Evolutionary conservation across 2,113 vertebrate genomes (phyloP), one percentile per base, ranked within the genome.

Genomic region (Melanostigma gelatinosum): DNA sequence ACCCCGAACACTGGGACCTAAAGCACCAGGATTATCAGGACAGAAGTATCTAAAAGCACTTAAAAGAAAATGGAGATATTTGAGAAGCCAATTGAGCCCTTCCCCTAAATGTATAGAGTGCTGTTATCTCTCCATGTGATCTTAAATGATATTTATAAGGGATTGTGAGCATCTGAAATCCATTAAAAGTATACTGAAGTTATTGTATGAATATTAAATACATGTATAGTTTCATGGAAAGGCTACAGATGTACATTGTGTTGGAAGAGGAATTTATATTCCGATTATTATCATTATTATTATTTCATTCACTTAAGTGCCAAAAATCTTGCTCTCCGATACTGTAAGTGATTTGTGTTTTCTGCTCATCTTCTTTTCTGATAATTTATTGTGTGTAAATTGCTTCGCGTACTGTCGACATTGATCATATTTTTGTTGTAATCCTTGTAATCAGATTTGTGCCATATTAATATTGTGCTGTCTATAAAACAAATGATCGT

Each of bases 311-410:
- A 88, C 78, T 77, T 32, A 91, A 91, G 88, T 93, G 92, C 89
- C 89, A 91, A 91, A 91, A 79, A 87, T 81, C 18, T 40, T 75
- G 72, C 72, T 76, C 22, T 77, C 44, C 48, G 74, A 80, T 77
- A 54, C 72, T 82, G 67, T 85, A 83, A 82, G 29, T 88, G 66
- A 79, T 83, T 75, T 66, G 44, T 83, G 42, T 86, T 77, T 71
- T 60, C n/a, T 55, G 42, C 78, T 76, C 3, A 24, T 20, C 46
- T 65, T 16, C 13, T 77, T 80, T 70, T 72, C 40, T 62, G 27
- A 80, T 91, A 88, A 92, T 90, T 94, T 90, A 89, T 92, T 90
- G 61, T 78, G 24, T 88, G 72, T 87, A 80, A 77, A 88, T 70
- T 82, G 85, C 82, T 89, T 83, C 54, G 54, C 88, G 83, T 83